Percentiles rank a stretch among this genome's conserved stretches.
Conservation (phyloP, 1,140 invertebrate genomes). For the Mycetomoellerius zeteki region DNA sequence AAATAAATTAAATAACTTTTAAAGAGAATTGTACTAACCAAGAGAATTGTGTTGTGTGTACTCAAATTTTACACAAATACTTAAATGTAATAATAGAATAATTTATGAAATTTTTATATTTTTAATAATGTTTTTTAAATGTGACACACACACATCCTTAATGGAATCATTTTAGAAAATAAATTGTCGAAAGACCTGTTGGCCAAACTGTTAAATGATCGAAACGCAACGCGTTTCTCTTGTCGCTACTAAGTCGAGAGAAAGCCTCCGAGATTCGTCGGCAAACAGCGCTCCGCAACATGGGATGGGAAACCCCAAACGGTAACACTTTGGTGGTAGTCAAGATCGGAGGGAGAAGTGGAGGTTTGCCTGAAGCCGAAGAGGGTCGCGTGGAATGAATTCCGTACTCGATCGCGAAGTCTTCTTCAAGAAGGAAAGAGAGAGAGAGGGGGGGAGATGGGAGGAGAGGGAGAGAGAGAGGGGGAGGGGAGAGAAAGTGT, state of each 20-base stretch:
- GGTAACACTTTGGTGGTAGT: conserved; percentile 76
- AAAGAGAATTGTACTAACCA: no score
- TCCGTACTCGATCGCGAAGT: conserved; percentile 72
- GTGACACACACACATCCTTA: background rate
- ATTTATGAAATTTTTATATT: no score
- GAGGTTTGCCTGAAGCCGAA: conserved; percentile 67
- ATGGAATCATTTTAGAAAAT: background rate
- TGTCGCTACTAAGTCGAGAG: conserved; percentile 73
- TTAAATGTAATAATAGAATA: no score
- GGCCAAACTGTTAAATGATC: conserved; percentile 54
- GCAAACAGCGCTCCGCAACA: conserved; percentile 70
- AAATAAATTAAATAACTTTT: no score
- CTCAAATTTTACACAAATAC: no score
- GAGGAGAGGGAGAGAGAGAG: background rate
- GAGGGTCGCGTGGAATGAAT: conserved; percentile 76
- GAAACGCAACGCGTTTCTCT: conserved; percentile 40
- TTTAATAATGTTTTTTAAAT: no score
- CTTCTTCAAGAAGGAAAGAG: conserved; percentile 30
- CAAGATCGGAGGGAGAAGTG: conserved; percentile 56
- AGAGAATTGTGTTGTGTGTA: no score
- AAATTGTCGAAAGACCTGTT: background rate
- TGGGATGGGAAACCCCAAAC: conserved; percentile 81
- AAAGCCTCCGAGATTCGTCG: conserved; percentile 74
- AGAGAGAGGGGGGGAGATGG: background rate
- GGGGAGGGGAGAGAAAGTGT: background rate